Evolutionary conservation across 2,797 vertebrate species (phyloP).

Genomic region (Dendrocincla fuliginosa): DNA sequence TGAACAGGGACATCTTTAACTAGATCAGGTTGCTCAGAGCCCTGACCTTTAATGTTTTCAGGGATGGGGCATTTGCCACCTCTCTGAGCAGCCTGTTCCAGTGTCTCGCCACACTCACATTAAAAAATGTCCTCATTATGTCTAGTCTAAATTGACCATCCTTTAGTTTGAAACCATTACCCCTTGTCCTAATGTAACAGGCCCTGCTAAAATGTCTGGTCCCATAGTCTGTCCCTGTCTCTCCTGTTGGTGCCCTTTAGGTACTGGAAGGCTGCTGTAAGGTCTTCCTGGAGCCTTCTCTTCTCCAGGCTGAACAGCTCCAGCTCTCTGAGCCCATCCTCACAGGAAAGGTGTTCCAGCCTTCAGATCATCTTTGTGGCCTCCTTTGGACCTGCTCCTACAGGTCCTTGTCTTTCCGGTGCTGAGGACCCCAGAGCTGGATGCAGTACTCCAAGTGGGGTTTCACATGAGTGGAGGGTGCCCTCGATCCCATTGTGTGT

Average conservation of each 20-base stretch:
- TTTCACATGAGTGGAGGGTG: not conserved
- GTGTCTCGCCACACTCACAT: not conserved
- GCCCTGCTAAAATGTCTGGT: not conserved
- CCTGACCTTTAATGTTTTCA: not conserved
- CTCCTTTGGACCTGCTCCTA: not conserved
- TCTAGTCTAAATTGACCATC: not conserved
- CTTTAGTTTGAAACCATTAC: not conserved
- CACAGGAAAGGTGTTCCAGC: not conserved
- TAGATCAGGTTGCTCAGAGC: not conserved
- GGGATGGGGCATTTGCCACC: not conserved
- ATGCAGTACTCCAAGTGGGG: not conserved
- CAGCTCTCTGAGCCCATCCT: not conserved
- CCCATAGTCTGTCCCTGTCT: not conserved
- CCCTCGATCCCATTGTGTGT: not conserved
- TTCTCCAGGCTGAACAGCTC: not conserved
- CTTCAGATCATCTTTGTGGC: fast-evolving
- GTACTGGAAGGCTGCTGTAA: not conserved
- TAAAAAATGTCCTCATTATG: not conserved
- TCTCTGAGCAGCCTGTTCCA: not conserved
- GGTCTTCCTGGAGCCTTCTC: not conserved
- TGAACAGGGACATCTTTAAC: not conserved
- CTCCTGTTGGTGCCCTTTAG: fast-evolving
- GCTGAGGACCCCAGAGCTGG: not conserved
- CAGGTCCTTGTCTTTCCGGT: not conserved
- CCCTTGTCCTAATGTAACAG: not conserved